Evolutionary conservation across 2,888 invertebrate species (phyloP), one percentile per base, ranked within the genome.

Genomic region (Carpatolechia fugitivella): DNA sequence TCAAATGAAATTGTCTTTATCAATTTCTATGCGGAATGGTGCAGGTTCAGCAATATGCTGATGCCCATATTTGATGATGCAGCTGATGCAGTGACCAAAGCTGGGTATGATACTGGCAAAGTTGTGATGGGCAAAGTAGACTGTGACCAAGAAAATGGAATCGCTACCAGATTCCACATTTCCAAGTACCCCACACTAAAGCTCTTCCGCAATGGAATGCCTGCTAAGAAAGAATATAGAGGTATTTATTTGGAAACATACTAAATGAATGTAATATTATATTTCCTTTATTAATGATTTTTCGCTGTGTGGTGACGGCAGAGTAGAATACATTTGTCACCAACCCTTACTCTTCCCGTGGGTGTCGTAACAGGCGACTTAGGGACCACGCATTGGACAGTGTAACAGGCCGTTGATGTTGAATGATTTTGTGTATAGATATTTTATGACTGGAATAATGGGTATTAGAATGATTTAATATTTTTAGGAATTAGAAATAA

Each of bases 21-120:
- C 60, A 99, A 99, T 91, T 99, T 99, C 88, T 99, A 99, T 90
- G 99, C 99, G 30, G 99, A 99, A 79, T 99, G 99, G 99, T 99
- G 99, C 90, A 94, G 97, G 74, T 99, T 99, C 91, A 99, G 99
- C 91, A 99, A 97, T 82, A 93, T 98, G 90, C 91, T 99, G 76
- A 96, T 96, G 82, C 99, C 99, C 10, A 95, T 99, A 72, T 99
- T 98, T 86, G 97, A 98, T 81, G 98, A 99, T 82, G 97, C 99
- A 38, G 96, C 98, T 8, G 96, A 96, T 66, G 96, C 95, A 88
- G 93, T 99, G 8, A 84, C 91, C 31, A 92, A 93, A 72, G 94
- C 93, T 62, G 96, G 95, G 72, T 95, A 97, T 51, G 94, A 95
- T 57, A 80, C 93, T 13, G 97, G 97, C 10, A 94, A 93, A 81